phyloP scores from a whole-genome alignment of 2,113 vertebrate genomes.

The Caloenas nicobarica region DNA sequence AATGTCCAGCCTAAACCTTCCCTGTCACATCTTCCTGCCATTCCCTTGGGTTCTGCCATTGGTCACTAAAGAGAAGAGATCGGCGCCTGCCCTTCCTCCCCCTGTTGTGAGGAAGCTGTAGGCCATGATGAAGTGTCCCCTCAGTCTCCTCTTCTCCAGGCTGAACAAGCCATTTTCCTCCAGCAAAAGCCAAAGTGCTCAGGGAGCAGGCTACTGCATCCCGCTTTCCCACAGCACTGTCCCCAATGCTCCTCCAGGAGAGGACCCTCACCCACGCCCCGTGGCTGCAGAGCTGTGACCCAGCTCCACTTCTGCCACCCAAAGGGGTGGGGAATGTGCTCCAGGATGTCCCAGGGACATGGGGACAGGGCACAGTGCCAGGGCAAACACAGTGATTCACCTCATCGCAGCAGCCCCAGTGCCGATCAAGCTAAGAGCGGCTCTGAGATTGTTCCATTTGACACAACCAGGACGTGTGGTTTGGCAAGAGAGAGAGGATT shows the following conservation, averaged over 20 bases:
- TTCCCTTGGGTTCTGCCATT: too few species aligned
- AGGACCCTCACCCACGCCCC: neutral
- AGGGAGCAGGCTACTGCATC: neutral
- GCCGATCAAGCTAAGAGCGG: accelerated
- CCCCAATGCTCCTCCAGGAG: neutral
- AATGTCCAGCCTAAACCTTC: too few species aligned
- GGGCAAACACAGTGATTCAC: neutral
- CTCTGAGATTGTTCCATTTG: accelerated
- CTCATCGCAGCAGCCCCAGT: neutral
- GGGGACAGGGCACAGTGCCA: neutral
- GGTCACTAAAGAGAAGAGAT: too few species aligned
- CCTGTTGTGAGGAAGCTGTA: too few species aligned
- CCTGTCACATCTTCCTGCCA: too few species aligned
- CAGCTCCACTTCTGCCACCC: neutral
- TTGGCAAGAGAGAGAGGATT: neutral
- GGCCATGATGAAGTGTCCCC: too few species aligned
- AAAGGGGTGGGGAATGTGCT: neutral
- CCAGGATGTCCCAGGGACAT: neutral
- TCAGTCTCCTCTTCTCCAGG: too few species aligned
- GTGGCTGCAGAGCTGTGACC: accelerated
- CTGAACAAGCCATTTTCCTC: neutral
- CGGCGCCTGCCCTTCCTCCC: too few species aligned
- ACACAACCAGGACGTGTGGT: accelerated
- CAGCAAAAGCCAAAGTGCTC: neutral
- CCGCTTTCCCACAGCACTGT: neutral